Conservation (phyloP, 2,797 vertebrate genomes). For the Pyrocephalus nanus region DNA sequence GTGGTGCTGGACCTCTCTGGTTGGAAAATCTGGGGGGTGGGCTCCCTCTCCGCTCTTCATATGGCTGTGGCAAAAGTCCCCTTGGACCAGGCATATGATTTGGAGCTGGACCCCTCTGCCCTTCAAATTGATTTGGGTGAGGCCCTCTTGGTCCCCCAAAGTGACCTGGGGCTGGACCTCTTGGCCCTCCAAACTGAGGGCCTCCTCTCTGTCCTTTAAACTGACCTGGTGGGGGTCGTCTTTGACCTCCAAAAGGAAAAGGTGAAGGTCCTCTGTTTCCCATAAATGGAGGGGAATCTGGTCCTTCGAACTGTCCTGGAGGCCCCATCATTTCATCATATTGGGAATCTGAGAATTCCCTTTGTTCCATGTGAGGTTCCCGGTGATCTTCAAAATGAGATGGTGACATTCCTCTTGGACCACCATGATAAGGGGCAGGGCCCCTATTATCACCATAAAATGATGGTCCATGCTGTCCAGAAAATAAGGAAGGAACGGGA, state of each 20-base stretch:
- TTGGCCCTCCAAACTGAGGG: slow-evolving; percentile 75
- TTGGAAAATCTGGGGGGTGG: slow-evolving; percentile 74
- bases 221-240: slow-evolving; percentile 75
- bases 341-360: slow-evolving; percentile 79
- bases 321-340: slow-evolving; percentile 73
- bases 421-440: slow-evolving; percentile 82
- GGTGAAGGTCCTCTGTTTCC: slow-evolving; percentile 75
- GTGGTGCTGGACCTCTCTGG: slow-evolving; percentile 77
- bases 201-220: slow-evolving; percentile 77
- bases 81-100: slow-evolving; percentile 69
- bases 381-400: slow-evolving; percentile 82
- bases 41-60: slow-evolving; percentile 72
- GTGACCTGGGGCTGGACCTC: slow-evolving; percentile 78
- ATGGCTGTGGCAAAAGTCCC: slow-evolving; percentile 68
- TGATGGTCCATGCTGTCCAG: slow-evolving; percentile 83
- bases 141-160: slow-evolving; percentile 82
- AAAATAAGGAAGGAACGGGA: slow-evolving; percentile 84
- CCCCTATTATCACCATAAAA: slow-evolving; percentile 85
- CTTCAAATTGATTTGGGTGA: slow-evolving; percentile 70
- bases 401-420: slow-evolving; percentile 81
- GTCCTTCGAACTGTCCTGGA: slow-evolving; percentile 78
- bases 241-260: slow-evolving; percentile 87
- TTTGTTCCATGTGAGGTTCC: slow-evolving; percentile 81
- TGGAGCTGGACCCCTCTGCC: slow-evolving; percentile 70
- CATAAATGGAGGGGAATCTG: slow-evolving; percentile 82